Percentiles rank a stretch among this genome's conserved stretches.
Conservation (phyloP, 2,888 invertebrate genomes). For the Hesperia comma region DNA sequence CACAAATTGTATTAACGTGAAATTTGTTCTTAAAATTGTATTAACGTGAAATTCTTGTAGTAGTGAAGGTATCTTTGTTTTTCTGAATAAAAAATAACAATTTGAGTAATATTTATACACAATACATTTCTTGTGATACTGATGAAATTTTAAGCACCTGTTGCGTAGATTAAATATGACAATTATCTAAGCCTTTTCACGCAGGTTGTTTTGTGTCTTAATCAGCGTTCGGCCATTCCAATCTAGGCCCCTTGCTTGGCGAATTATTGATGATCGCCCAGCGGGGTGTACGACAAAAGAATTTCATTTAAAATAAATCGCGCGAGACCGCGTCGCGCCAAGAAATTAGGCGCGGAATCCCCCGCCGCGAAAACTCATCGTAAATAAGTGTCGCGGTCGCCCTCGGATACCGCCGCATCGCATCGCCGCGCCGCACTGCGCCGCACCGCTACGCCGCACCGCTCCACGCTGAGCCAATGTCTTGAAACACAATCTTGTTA, state of each 20-base stretch:
- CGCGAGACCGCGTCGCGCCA: constrained; percentile 77
- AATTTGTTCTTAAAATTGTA: too few relatives aligned
- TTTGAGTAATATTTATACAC: too few relatives aligned
- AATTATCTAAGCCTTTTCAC: constrained; percentile 38
- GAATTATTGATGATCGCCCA: constrained; percentile 76
- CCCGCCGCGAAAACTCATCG: constrained; percentile 81
- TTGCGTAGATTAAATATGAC: constrained; percentile 29
- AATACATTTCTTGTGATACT: too few relatives aligned
- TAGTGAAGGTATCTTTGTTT: too few relatives aligned
- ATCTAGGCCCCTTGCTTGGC: constrained; percentile 69
- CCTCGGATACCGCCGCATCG: constrained; percentile 49
- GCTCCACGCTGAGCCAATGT: constrained; percentile 48
- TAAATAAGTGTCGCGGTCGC: constrained; percentile 77
- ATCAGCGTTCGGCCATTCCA: constrained; percentile 67
- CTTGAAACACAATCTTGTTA: constrained; percentile 69
- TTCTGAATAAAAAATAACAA: too few relatives aligned
- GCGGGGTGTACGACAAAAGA: constrained; percentile 77
- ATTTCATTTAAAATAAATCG: constrained; percentile 81
- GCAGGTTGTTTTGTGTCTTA: constrained; percentile 67
- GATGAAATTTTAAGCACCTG: too few relatives aligned
- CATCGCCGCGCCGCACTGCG: constrained; percentile 17
- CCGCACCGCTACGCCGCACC: constrained; percentile 25
- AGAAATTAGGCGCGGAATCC: constrained; percentile 80
- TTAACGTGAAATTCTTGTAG: too few relatives aligned
- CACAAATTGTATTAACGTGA: too few relatives aligned